Evolutionary conservation across 1,140 invertebrate species (phyloP), one percentile per base, ranked within the genome.

Genomic region (Eulimnadia texana): DNA sequence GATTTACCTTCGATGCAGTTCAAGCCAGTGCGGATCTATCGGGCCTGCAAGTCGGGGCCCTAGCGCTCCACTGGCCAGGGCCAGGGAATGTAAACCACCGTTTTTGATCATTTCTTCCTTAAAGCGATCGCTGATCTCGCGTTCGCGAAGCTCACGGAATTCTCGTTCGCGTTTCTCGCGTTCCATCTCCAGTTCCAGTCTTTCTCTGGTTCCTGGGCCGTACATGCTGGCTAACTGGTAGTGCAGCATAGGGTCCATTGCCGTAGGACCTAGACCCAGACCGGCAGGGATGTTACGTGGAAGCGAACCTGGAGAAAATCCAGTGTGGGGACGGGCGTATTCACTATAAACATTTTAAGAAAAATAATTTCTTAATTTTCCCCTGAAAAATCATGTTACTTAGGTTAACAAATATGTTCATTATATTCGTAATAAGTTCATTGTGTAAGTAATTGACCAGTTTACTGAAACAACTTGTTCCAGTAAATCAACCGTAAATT

Each of bases 261-360:
- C 77, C 79, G 64, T 84, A 1, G 84, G 61, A 64, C 72, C 68
- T 55, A 74, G 64, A 20, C 68, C 67, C n/a, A 67, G 63, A 33
- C 60, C 19, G 20, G 68, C 70, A 65, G 70, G 71, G 13, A 61
- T 51, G 51, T 27, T 52, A 19, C 72, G 67, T 24, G 58, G 81
- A 77, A 76, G 72, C 50, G 75, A 71, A 24, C 83, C 83, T 70
- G 91, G 82, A 1, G 81, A 82, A 69, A 93, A 93, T 0, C 87
- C 88, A 58, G 86, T 88, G 70, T 93, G 90, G 0, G 90, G 90
- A 63, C 90, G 76, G 0, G 90, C 89, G 71, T 91, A 93, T 68
- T 93, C 90, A 22, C 75, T 73, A 63, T 6, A 67, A 68, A 27
- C 53, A 64, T 63, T n/a, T n/a, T n/a, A n/a, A n/a, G n/a, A n/a